These are phyloP conservation scores for Bostrychus sinensis DNA, from an alignment of 2,113 vertebrate species.

Conservation along the genomic window DNA sequence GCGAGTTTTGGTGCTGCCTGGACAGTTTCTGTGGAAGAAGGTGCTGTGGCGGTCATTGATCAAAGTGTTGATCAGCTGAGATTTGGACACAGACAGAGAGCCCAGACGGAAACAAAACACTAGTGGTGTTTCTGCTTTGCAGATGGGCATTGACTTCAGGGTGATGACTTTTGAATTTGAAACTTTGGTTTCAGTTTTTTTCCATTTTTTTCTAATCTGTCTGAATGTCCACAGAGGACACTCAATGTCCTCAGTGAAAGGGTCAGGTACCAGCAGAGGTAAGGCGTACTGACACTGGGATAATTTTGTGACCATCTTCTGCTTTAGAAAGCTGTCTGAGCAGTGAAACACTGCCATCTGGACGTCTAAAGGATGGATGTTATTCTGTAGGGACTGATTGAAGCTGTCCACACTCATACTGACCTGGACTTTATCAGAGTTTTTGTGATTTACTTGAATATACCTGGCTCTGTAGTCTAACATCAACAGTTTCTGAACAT, in stretches of 20 bases:
- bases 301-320: slow-evolving; percentile 76
- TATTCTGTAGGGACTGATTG: neutral
- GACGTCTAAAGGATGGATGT: slow-evolving; percentile 77
- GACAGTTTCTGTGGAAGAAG: slow-evolving; percentile 78
- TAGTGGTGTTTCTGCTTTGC: slow-evolving; percentile 63
- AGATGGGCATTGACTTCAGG: slow-evolving; percentile 64
- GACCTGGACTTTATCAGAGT: neutral
- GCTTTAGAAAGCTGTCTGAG: slow-evolving; percentile 76
- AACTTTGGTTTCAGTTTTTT: slow-evolving; percentile 28
- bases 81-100: slow-evolving; percentile 78
- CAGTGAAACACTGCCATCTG: slow-evolving; percentile 82
- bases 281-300: slow-evolving; percentile 81
- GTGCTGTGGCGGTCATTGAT: slow-evolving; percentile 60
- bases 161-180: neutral
- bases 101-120: slow-evolving; percentile 80
- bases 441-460: neutral
- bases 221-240: slow-evolving; percentile 77
- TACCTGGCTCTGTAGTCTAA: slow-evolving; percentile 3
- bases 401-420: accelerated
- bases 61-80: slow-evolving; percentile 79
- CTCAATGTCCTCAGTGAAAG: slow-evolving; percentile 55
- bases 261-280: slow-evolving; percentile 77
- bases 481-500: neutral
- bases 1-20: slow-evolving; percentile 66
- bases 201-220: slow-evolving; percentile 77